Evolutionary conservation across 2,888 invertebrate genomes (phyloP), one percentile per base, ranked within the genome.

Genomic region (Zygothrica quintamaculata): DNA sequence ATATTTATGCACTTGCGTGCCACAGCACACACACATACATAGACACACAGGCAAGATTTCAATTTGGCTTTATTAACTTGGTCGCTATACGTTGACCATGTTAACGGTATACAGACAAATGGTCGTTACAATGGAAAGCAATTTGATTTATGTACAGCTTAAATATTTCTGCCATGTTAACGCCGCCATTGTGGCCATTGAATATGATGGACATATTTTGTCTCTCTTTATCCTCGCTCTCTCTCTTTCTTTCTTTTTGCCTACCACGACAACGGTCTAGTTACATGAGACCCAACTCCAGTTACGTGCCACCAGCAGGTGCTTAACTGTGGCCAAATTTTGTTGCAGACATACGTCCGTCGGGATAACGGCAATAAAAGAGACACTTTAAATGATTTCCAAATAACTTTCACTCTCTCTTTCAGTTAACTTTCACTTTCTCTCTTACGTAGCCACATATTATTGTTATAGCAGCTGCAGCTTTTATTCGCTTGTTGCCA

Each of bases 11-110:
- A 61, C 59, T 55, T 61, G 48, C 55, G 56, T 29, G 43, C n/a
- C n/a, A 33, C 46, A 40, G 52, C 42, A 61, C 65, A 65, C 62
- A 60, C 61, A n/a, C n/a, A 22, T 22, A 5, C 18, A 22, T 5
- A 22, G 26, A 9, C 44, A 25, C 5, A 4, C 22, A 13, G 16
- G 16, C 36, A 58, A 72, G 72, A 68, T 84, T 73, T 84, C 58
- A 58, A 59, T 74, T 66, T 77, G 51, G 69, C 73, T 86, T 86
- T 86, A 86, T 86, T 86, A 86, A 80, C 84, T 81, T 33, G 53
- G 53, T 42, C 33, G 55, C 59, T 69, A 70, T 34, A 61, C 69
- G 64, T 62, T 70, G 62, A 57, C 34, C 70, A 61, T 82, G 75
- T 71, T 68, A 70, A 72, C 66, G 79, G 65, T 64, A 59, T 61